These are phyloP conservation scores for Cephus runcator DNA, from an alignment of 2,888 invertebrate species.

Conservation along the genomic window DNA sequence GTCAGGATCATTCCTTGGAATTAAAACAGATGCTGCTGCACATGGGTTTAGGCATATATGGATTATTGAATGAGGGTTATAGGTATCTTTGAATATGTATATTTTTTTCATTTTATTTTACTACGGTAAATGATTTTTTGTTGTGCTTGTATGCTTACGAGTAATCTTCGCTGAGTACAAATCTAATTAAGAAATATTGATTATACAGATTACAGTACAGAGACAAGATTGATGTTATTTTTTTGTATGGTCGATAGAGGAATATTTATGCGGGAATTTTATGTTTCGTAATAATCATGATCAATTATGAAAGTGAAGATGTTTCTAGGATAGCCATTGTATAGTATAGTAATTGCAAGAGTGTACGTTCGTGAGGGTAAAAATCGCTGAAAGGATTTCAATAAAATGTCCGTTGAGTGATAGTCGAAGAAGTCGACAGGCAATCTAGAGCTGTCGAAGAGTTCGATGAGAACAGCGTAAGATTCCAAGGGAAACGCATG, in stretches of 20 bases:
- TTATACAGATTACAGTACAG: background rate
- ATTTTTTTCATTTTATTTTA: background rate
- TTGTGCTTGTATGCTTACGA: background rate
- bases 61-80: background rate
- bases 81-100: background rate
- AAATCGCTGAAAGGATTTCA: background rate
- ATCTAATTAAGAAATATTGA: background rate
- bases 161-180: background rate
- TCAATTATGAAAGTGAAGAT: background rate
- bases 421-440: background rate
- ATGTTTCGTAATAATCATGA: background rate
- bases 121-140: background rate
- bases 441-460: background rate
- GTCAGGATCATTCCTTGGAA: background rate
- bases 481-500: conserved; percentile 10
- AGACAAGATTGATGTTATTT: background rate
- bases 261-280: background rate
- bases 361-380: background rate
- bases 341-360: background rate
- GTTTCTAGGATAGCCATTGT: background rate
- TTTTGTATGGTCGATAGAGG: background rate
- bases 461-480: background rate
- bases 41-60: background rate
- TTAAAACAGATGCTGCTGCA: background rate
- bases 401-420: background rate